Base-by-base conservation (phyloP, 2,113 vertebrate genomes). In the Brachionichthys hirsutus region DNA sequence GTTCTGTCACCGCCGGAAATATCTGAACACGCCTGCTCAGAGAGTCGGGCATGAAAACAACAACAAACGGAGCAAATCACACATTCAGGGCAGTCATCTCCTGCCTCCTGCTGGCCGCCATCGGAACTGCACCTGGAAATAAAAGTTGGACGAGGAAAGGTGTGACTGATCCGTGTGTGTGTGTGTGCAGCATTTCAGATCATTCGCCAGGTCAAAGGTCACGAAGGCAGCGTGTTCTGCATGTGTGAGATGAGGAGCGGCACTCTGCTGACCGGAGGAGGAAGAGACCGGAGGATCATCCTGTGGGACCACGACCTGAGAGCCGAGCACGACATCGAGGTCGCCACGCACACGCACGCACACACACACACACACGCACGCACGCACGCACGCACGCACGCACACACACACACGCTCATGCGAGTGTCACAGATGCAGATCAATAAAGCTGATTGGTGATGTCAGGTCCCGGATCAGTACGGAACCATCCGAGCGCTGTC, bases 151-250 rank as follows among this genome's bases (percentile, higher is more conserved):
- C 24, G 15, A 38, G 12, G 44, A 30, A 30, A 30, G 24, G 3
- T 30, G 24, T 30, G 24, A 3, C 24, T 46, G 9, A 45, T 22
- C 15, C 48, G 3, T 46, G 15, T 43, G 44, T 43, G n/a, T 53
- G 17, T 55, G 42, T 67, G 61, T 49, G 64, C 41, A 89, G 87
- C 95, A 0, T 99, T 95, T 89, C 95, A 98, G 82, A 99, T 98
- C 83, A 91, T 78, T 71, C 94, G 84, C 55, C 95, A 97, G 88
- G 94, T 99, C 81, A 95, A 95, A 89, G 96, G 91, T 75, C 97
- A 98, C 0, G 95, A 98, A 45, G 96, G 96, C 83, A 98, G 95
- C n/a, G 94, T 99, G 40, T 99, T 98, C 79, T 98, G 95, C 2
- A 86, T 98, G 74, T 98, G 95, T 80, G 94, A 96, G 54, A 93